Percentiles rank a stretch among this genome's conserved stretches.
Evolutionary conservation across 2,888 invertebrate genomes (phyloP).

Genomic region (Macroteleia sp.): DNA sequence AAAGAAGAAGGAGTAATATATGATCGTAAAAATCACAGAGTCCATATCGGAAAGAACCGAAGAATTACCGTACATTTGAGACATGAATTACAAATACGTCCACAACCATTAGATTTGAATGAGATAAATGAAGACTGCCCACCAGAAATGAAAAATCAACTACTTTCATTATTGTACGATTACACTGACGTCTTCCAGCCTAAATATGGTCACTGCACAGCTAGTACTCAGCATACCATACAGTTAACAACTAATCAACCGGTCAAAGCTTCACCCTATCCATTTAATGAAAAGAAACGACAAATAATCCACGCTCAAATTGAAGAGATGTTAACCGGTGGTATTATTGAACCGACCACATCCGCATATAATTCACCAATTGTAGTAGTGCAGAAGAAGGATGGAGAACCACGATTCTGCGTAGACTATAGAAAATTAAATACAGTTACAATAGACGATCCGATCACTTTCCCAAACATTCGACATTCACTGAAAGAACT

Average conservation of each 20-base stretch:
- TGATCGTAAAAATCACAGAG: background rate
- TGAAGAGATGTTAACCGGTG: conserved; percentile 3
- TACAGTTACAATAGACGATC: conserved; percentile 34
- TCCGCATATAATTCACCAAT: conserved; percentile 46
- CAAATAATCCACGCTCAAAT: conserved; percentile 1
- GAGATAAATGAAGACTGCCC: too few relatives aligned
- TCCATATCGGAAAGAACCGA: background rate
- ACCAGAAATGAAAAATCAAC: too few relatives aligned
- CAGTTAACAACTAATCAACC: too few relatives aligned
- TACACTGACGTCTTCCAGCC: too few relatives aligned
- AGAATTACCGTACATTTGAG: too few relatives aligned
- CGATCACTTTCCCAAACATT: conserved; percentile 63
- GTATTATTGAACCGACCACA: conserved; percentile 8
- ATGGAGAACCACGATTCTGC: conserved; percentile 55
- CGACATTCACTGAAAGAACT: conserved; percentile 66
- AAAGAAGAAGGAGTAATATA: background rate
- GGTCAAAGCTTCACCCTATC: too few relatives aligned
- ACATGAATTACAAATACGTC: too few relatives aligned
- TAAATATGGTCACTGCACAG: too few relatives aligned
- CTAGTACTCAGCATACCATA: too few relatives aligned
- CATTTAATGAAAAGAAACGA: background rate
- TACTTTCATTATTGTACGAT: too few relatives aligned
- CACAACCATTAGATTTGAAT: too few relatives aligned
- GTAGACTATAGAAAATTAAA: conserved; percentile 65
- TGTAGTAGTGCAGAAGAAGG: conserved; percentile 58